Evolutionary conservation across 2,888 invertebrate genomes (phyloP), one percentile per base, ranked within the genome.

Genomic region (Bombylius discolor): DNA sequence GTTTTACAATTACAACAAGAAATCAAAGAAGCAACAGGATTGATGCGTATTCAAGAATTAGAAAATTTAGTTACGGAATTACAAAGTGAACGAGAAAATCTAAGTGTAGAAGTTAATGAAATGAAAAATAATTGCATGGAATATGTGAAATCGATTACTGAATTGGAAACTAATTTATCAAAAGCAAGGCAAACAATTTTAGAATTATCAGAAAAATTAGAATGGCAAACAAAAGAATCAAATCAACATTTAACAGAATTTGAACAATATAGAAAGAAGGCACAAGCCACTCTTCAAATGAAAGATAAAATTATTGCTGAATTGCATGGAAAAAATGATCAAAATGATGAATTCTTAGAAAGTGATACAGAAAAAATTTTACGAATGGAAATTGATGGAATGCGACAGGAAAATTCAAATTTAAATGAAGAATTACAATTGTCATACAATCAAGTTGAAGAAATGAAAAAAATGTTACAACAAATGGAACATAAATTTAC

Each of bases 241-340:
- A 68, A 66, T 14, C 68, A 70, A 56, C 66, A 74, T 13, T 72
- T 74, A 32, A 67, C 68, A 7, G 89, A 90, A 67, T 78, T 88
- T 64, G 80, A 83, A 55, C 84, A 85, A 55, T 89, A 90, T 70
- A 83, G 86, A 63, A 80, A 81, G n/a, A 84, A 89, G 65, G 89
- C 89, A 1, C 81, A 87, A 64, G 79, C 82, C 61, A 87, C 88
- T 58, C 71, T 90, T 9, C 84, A 83, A 69, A 83, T 84, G 59
- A 89, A 89, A 66, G 89, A 90, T 65, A 80, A 82, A 62, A 71
- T 89, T 34, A 86, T 88, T 56, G 73, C 78, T 8, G 80, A 82
- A 63, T 61, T n/a, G 32, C 34, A 51, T 51, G 58, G 33, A 53
- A 61, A 33, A 56, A 47, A 5, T 42, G 60, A 62, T 23, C 23